Evolutionary conservation across 1,140 invertebrate species (phyloP), one percentile per base, ranked within the genome.

Genomic region (Marisa cornuarietis): DNA sequence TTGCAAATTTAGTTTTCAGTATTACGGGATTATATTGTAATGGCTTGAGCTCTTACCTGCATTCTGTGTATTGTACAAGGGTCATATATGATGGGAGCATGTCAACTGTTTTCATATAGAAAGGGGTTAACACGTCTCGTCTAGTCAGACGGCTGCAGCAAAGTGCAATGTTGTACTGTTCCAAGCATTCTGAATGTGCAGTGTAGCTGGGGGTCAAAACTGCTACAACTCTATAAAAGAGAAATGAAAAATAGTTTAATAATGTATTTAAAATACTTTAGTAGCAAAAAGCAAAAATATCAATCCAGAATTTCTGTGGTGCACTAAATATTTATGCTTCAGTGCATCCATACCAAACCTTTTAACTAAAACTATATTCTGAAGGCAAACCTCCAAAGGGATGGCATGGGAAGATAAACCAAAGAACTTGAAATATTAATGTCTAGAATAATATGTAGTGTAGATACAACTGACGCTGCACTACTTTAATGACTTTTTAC

Each of bases 81-180:
- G 62, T 78, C 83, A 90, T 88, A 79, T 88, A 88, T 66, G 83
- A 79, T 16, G 88, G 88, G 52, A 89, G 78, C n/a, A 81, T 66
- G 7, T 81, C 68, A 11, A 88, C 75, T 16, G 78, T 81, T 62
- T 84, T 74, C 5, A 88, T 16, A 26, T 85, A 85, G 51, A 89
- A 83, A 9, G 88, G 88, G 18, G 82, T 77, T n/a, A 88, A 62
- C 26, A 87, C 78, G 31, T 86, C 74, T n/a, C 77, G 58, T 42
- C 79, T 73, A 0, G 79, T 77, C 16, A 81, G 76, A 24, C 87
- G 75, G 52, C 84, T 87, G 76, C 83, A 85, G 79, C 88, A 89
- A 42, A 89, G 81, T 16, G 87, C 87, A 71, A 89, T 84, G 78
- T 87, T 89, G 81, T 86, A 89, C 83, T 86, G 83, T 58, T 89